phyloP scores from a whole-genome alignment of 2,113 vertebrate genomes.

The Phaethornis superciliosus region DNA sequence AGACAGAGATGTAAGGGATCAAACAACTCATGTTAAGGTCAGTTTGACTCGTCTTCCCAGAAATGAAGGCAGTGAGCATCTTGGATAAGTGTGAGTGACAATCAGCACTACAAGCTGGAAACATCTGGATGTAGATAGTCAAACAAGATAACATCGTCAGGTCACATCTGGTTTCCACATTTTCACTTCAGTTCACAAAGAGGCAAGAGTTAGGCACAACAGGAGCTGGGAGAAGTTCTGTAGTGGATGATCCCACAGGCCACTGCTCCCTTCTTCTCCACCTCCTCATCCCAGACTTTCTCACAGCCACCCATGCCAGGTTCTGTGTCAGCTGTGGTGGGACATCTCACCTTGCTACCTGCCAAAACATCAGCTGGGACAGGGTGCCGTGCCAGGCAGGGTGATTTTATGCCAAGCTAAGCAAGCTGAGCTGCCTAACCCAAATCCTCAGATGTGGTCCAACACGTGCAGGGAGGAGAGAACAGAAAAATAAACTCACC shows the following conservation, averaged over 20 bases:
- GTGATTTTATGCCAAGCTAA: fast-evolving
- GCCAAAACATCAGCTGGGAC: neutral
- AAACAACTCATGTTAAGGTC: fast-evolving
- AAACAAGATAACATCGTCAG: neutral
- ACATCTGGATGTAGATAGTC: slow-evolving; percentile 41
- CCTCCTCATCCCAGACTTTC: neutral
- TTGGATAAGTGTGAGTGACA: neutral
- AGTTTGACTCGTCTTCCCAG: neutral
- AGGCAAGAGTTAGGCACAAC: neutral
- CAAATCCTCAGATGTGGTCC: fast-evolving
- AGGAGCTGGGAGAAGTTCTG: neutral
- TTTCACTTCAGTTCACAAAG: neutral
- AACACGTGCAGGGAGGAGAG: neutral
- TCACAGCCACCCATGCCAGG: neutral
- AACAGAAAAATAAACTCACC: neutral
- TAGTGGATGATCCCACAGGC: neutral
- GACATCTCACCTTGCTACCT: neutral
- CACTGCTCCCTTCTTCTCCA: neutral
- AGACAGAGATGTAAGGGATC: no score
- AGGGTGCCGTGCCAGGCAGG: fast-evolving
- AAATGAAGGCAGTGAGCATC: neutral
- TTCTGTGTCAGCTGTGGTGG: neutral
- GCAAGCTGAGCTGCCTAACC: neutral
- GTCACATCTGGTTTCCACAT: slow-evolving; percentile 56
- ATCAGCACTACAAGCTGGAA: slow-evolving; percentile 49